Evolutionary conservation across 2,888 invertebrate genomes (phyloP).

Genomic region (Yponomeuta sedellus): DNA sequence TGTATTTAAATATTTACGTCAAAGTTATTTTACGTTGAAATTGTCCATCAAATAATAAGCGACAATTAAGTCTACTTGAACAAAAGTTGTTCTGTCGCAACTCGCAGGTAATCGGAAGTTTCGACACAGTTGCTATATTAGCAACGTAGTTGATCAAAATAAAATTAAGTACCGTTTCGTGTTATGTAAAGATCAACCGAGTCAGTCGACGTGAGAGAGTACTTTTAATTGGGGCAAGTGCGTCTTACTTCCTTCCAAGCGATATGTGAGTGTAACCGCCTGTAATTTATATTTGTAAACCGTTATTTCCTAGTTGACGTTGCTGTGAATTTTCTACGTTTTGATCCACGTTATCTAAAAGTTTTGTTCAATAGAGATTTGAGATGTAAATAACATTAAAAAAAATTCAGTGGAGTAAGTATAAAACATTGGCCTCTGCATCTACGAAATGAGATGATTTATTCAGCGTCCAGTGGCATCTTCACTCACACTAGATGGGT

Average conservation of each 20-base stretch:
- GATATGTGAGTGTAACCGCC: not conserved
- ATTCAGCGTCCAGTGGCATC: no score
- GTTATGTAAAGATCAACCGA: slow-evolving; percentile 47
- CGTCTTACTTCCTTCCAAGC: not conserved
- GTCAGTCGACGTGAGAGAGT: slow-evolving; percentile 1
- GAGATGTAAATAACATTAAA: not conserved
- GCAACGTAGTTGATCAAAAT: slow-evolving; percentile 39
- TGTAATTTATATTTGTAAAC: not conserved
- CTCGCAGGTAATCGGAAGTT: slow-evolving; percentile 63
- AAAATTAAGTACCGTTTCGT: slow-evolving; percentile 35
- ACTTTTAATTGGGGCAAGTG: slow-evolving; percentile 2
- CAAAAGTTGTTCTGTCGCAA: slow-evolving; percentile 40
- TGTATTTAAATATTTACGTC: not conserved
- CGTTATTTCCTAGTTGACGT: not conserved
- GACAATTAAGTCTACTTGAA: not conserved
- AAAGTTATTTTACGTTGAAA: no score
- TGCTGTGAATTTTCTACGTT: not conserved
- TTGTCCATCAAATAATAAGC: not conserved
- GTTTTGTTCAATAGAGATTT: not conserved
- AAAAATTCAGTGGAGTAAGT: no score
- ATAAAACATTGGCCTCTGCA: no score
- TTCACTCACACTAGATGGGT: no score
- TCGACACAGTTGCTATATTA: slow-evolving; percentile 46
- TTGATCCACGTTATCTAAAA: not conserved
- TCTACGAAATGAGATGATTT: no score